Evolutionary conservation across 2,888 invertebrate species (phyloP).

Genomic region (Brassicogethes aeneus): DNA sequence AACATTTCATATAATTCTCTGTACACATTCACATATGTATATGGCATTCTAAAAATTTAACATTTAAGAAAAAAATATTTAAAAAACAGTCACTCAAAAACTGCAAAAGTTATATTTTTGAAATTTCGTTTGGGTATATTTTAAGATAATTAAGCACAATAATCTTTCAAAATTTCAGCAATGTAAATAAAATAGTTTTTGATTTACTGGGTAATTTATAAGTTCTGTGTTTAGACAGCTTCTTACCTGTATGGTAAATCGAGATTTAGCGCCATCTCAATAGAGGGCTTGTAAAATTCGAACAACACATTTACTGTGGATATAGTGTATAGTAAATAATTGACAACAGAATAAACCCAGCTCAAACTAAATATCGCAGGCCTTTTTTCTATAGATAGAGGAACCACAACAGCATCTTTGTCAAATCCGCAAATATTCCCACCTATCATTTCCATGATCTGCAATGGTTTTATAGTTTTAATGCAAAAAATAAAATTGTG

Average conservation of each 20-base stretch:
- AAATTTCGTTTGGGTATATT: too few species aligned
- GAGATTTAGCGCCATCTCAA: slow-evolving; percentile 26
- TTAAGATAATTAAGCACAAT: too few species aligned
- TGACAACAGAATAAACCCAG: slow-evolving; percentile 34
- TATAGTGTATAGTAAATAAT: slow-evolving; percentile 30
- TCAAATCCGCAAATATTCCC: slow-evolving; percentile 32
- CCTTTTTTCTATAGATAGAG: slow-evolving; percentile 27
- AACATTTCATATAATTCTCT: slow-evolving; percentile 56
- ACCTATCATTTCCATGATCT: slow-evolving; percentile 33
- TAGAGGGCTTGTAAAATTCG: slow-evolving; percentile 26
- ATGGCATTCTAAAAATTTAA: slow-evolving; percentile 53
- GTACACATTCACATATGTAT: slow-evolving; percentile 67
- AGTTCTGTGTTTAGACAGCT: not conserved
- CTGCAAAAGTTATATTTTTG: too few species aligned
- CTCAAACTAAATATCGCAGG: slow-evolving; percentile 29
- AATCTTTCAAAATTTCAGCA: too few species aligned
- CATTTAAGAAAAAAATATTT: not conserved
- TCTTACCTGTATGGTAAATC: slow-evolving; percentile 36
- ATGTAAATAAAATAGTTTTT: too few species aligned
- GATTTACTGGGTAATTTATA: too few species aligned
- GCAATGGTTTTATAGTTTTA: too few species aligned
- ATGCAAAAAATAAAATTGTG: too few species aligned
- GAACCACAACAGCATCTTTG: slow-evolving; percentile 24
- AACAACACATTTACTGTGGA: slow-evolving; percentile 28
- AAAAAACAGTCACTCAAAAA: not conserved